These are phyloP conservation scores for Protosalanx chinensis DNA, from an alignment of 2,797 vertebrate species.

Conservation along the genomic window DNA sequence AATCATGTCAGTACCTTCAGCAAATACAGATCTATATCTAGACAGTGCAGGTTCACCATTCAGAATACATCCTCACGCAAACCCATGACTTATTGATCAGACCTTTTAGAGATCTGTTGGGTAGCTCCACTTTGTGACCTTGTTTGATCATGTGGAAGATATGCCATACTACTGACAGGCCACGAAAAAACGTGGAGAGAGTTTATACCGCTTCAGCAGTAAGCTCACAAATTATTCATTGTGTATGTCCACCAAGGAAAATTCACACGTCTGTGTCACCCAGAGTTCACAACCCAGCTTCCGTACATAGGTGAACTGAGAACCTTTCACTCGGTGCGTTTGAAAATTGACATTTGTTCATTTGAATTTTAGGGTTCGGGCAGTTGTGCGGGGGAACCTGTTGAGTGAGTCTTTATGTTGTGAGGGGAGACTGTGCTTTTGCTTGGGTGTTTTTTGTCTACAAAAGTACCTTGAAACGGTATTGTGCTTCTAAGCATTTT, in stretches of 20 bases:
- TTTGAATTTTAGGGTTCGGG: slow-evolving; percentile 45
- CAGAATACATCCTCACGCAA: slow-evolving; percentile 22
- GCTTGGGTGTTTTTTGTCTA: not conserved
- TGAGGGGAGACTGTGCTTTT: not conserved
- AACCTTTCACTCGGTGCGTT: slow-evolving; percentile 24
- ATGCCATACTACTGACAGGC: slow-evolving; percentile 41
- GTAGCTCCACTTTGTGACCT: slow-evolving; percentile 40
- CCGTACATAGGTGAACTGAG: slow-evolving; percentile 50
- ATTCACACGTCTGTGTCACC: slow-evolving; percentile 59
- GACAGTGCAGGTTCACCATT: slow-evolving; percentile 13
- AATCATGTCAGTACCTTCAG: not conserved
- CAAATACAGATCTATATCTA: not conserved
- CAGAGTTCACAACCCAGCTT: slow-evolving; percentile 58
- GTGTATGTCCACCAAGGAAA: slow-evolving; percentile 40
- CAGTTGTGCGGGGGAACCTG: slow-evolving; percentile 31
- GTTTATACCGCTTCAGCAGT: slow-evolving; percentile 52
- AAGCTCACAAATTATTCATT: slow-evolving; percentile 66
- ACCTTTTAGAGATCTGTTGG: slow-evolving; percentile 37
- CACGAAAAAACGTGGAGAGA: slow-evolving; percentile 19
- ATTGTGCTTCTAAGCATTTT: not conserved
- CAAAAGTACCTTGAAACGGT: not conserved
- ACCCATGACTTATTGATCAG: slow-evolving; percentile 37
- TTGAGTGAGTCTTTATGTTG: slow-evolving; percentile 12
- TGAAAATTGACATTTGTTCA: slow-evolving; percentile 44
- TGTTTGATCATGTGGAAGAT: slow-evolving; percentile 28